These are phyloP conservation scores for Eciton burchellii DNA, from an alignment of 1,140 invertebrate species.

Conservation along the genomic window DNA sequence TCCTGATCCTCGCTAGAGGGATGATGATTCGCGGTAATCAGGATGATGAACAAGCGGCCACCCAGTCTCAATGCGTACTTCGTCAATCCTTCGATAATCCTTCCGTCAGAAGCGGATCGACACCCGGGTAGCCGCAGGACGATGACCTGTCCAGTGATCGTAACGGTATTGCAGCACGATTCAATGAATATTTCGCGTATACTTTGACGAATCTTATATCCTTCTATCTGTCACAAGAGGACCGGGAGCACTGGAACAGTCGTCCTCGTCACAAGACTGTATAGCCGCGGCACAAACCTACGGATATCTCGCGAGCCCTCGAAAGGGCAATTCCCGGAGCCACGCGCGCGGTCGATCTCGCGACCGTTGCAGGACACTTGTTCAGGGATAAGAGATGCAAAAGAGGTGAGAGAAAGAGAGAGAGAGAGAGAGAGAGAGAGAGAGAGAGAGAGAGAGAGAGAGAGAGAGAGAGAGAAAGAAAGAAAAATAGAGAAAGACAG, in stretches of 20 bases:
- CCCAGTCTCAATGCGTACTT: slow-evolving; percentile 1
- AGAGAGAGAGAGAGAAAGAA: not conserved
- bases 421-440: not conserved
- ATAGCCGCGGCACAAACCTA: slow-evolving; percentile 5
- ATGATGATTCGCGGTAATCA: slow-evolving; percentile 26
- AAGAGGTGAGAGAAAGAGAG: not conserved
- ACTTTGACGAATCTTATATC: not conserved
- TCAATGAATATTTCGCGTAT: not conserved
- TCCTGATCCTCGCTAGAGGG: not conserved
- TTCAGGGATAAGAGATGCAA: not conserved
- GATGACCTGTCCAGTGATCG: not conserved
- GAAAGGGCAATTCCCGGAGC: not conserved
- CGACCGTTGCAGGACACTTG: slow-evolving; percentile 5
- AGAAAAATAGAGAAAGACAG: no score
- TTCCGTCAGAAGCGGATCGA: not conserved
- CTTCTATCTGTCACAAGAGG: slow-evolving; percentile 17
- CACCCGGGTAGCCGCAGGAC: not conserved
- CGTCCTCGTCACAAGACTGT: slow-evolving; percentile 1
- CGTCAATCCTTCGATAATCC: slow-evolving; percentile 28
- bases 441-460: not conserved
- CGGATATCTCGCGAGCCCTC: not conserved
- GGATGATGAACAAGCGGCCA: not conserved
- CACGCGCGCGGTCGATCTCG: slow-evolving; percentile 29
- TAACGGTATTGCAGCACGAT: not conserved
- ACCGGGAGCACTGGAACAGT: not conserved